Percentiles rank a stretch among this genome's conserved stretches.
Evolutionary conservation across 1,140 invertebrate genomes (phyloP).

Genomic region (Trinorchestia longiramus): DNA sequence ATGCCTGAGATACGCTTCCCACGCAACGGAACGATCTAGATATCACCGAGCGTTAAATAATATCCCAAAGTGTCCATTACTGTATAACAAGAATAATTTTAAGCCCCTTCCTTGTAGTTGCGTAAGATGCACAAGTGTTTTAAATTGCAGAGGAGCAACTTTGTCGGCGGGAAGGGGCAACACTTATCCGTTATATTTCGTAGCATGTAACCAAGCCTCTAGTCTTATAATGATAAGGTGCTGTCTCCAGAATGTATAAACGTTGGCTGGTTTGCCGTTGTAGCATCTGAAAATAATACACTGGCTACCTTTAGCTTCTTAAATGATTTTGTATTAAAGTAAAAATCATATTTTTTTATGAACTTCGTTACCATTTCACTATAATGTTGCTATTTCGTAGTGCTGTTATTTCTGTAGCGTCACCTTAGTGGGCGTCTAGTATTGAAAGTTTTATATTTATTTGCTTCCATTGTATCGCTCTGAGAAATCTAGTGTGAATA

Average conservation of each 20-base stretch:
- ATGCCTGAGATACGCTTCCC: constrained; percentile 70
- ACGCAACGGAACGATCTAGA: constrained; percentile 39
- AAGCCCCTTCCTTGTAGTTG: constrained; percentile 35
- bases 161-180: constrained; percentile 30
- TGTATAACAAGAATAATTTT: constrained; percentile 53
- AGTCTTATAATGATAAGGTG: constrained; percentile 14
- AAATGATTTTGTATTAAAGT: constrained; percentile 46
- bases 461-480: constrained; percentile 3
- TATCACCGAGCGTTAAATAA: neutral
- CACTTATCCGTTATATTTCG: neutral
- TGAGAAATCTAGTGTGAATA: neutral
- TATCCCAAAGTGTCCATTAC: constrained; percentile 51
- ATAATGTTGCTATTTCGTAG: constrained; percentile 49
- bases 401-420: constrained; percentile 30
- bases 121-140: constrained; percentile 47
- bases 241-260: constrained; percentile 34
- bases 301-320: constrained; percentile 54
- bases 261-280: constrained; percentile 31
- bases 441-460: constrained; percentile 31
- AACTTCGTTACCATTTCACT: constrained; percentile 53
- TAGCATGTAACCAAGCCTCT: neutral
- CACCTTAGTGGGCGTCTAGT: constrained; percentile 10
- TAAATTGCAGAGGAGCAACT: neutral
- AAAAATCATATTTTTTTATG: constrained; percentile 52
- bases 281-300: constrained; percentile 39